Conservation (phyloP, 2,113 vertebrate species). For the Cryptotis parvus region DNA sequence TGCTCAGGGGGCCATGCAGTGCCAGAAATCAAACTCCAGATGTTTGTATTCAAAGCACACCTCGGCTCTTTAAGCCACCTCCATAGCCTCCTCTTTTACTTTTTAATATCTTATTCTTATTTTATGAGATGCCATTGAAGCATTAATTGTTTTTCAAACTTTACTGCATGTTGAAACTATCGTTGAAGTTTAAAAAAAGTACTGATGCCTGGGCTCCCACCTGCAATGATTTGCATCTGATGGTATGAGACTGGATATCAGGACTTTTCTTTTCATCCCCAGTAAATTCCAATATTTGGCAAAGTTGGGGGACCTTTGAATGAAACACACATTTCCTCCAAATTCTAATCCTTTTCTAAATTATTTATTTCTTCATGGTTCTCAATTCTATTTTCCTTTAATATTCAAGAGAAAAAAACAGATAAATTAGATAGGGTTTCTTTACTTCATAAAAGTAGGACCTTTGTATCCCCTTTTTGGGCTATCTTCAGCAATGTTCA, state of each 20-base stretch:
- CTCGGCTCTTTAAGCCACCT: no score
- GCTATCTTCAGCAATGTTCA: no score
- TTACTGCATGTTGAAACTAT: not conserved
- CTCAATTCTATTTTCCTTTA: not conserved
- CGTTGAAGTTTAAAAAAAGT: not conserved
- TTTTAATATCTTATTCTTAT: not conserved
- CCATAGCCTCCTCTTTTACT: not conserved
- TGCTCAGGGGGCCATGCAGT: no score
- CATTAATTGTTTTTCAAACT: not conserved
- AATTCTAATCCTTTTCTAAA: not conserved
- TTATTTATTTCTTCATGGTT: not conserved
- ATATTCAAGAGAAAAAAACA: not conserved
- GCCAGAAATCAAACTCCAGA: no score
- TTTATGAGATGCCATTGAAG: not conserved
- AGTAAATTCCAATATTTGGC: not conserved
- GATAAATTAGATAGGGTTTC: not conserved
- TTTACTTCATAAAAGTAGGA: not conserved
- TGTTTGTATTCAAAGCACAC: no score
- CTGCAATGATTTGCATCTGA: not conserved
- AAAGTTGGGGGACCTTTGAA: not conserved
- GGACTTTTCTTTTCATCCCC: not conserved
- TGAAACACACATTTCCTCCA: not conserved
- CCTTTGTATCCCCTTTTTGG: no score
- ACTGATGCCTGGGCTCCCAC: not conserved
- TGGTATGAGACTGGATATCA: not conserved